phyloP scores from a whole-genome alignment of 1,140 invertebrate genomes.

The Kradibia gibbosae region DNA sequence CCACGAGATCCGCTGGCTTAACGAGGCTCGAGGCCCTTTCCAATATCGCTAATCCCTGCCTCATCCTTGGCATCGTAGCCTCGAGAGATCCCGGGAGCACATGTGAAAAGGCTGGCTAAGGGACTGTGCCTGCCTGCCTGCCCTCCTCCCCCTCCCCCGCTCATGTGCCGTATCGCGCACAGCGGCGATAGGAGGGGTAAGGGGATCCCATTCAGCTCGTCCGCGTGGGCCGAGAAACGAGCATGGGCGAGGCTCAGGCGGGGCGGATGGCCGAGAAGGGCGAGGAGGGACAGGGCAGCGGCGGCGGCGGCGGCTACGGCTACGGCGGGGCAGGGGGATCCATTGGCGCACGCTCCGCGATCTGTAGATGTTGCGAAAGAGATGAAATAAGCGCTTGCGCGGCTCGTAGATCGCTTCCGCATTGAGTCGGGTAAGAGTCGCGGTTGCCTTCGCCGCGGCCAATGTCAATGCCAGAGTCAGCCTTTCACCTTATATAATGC shows the following conservation, averaged over 20 bases:
- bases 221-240: no score
- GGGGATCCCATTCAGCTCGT: no score
- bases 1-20: no score
- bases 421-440: conserved; percentile 50
- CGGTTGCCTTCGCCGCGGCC: conserved; percentile 24
- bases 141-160: not conserved
- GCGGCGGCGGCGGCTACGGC: not conserved
- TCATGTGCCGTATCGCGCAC: not conserved
- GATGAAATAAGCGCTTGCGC: conserved; percentile 61
- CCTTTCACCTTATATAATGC: conserved; percentile 64
- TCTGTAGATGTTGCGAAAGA: conserved; percentile 22
- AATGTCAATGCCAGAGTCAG: conserved; percentile 63
- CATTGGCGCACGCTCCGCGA: not conserved
- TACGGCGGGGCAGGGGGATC: not conserved
- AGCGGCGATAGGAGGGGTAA: not conserved
- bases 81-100: no score
- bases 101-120: no score
- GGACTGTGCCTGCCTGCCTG: not conserved
- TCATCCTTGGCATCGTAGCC: not conserved
- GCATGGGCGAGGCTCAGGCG: no score
- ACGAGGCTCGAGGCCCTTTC: no score
- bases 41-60: no score
- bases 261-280: no score
- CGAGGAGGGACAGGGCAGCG: not conserved
- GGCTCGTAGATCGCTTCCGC: conserved; percentile 56